phyloP scores from a whole-genome alignment of 2,797 vertebrate species.

The Euphonia xanthogaster region DNA sequence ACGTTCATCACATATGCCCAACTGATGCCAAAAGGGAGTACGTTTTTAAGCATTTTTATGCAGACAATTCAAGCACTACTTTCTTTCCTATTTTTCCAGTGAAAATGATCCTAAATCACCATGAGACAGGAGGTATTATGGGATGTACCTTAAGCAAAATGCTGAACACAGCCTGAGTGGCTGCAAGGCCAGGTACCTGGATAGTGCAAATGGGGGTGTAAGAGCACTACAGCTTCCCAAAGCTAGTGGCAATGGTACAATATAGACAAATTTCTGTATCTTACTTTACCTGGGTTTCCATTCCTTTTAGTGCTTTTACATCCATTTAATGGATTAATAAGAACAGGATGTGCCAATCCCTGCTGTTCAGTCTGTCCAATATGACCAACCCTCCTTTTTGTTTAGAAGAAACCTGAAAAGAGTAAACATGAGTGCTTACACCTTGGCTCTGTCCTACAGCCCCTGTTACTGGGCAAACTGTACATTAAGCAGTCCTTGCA shows the following conservation, averaged over 20 bases:
- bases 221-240: neutral
- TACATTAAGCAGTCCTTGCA: neutral
- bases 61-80: neutral
- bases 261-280: neutral
- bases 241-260: neutral
- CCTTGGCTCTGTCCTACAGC: neutral
- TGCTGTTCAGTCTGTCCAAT: neutral
- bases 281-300: neutral
- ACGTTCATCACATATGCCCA: neutral
- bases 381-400: neutral
- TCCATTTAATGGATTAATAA: neutral
- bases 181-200: neutral
- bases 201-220: too few relatives aligned
- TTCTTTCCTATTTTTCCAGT: neutral
- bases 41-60: neutral
- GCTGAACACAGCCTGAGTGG: neutral
- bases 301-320: neutral
- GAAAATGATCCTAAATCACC: neutral
- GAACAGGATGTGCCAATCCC: neutral
- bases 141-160: neutral
- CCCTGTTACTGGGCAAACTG: neutral
- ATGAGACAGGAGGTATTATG: neutral
- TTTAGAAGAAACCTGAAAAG: neutral
- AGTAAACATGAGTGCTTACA: neutral
- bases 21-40: neutral